These are phyloP conservation scores for Drosophila lacertosa DNA, from an alignment of 1,140 invertebrate species.

Conservation along the genomic window DNA sequence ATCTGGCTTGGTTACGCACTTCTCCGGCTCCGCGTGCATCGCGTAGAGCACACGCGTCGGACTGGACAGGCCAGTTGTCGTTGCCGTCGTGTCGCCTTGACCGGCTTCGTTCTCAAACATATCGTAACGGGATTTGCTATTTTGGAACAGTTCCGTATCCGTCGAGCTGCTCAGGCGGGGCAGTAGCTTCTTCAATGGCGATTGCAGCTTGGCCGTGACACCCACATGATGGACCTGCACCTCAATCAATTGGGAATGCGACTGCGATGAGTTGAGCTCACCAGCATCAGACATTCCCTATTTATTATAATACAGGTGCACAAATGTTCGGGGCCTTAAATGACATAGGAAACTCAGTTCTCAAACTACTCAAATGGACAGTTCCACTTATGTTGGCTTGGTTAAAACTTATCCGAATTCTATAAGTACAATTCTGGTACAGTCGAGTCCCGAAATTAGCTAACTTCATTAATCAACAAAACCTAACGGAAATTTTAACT, in stretches of 20 bases:
- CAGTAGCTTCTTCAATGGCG: conserved; percentile 62
- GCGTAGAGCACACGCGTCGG: conserved; percentile 60
- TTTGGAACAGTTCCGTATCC: conserved; percentile 60
- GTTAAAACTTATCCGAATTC: too few species aligned
- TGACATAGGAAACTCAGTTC: background rate
- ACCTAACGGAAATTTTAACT: too few species aligned
- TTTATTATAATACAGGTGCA: background rate
- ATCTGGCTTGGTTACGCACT: conserved; percentile 46
- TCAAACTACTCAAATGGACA: too few species aligned
- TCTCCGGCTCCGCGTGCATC: conserved; percentile 59
- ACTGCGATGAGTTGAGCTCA: conserved; percentile 55
- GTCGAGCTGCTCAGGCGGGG: conserved; percentile 57
- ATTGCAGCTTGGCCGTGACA: conserved; percentile 73
- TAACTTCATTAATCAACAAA: too few species aligned
- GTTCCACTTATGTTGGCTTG: too few species aligned
- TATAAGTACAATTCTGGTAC: too few species aligned
- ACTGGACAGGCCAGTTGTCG: conserved; percentile 32
- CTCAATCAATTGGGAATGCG: conserved; percentile 68
- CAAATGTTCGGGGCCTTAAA: too few species aligned
- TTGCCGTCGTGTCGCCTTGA: conserved; percentile 37
- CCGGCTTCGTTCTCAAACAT: conserved; percentile 61
- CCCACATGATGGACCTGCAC: conserved; percentile 77
- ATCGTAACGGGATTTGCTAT: conserved; percentile 51
- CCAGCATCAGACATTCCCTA: conserved; percentile 66
- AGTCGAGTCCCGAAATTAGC: too few species aligned